Percentiles rank a stretch among this genome's conserved stretches.
Evolutionary conservation across 2,113 vertebrate species (phyloP).

Genomic region (Zosterops borbonicus): DNA sequence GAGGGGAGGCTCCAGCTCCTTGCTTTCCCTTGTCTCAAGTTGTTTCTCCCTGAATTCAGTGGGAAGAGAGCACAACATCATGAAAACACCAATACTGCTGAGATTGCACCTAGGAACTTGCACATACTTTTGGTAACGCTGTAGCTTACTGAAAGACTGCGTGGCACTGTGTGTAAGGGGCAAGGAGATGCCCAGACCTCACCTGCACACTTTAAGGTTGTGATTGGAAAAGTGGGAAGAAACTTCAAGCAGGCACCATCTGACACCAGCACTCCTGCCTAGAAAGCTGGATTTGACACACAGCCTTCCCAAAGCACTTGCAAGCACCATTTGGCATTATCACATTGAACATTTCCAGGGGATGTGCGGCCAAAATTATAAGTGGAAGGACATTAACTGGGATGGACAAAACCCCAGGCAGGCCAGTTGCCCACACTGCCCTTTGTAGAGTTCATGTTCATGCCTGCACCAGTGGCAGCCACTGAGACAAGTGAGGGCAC

Average conservation of each 20-base stretch:
- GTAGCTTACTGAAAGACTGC: neutral
- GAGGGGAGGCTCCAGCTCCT: neutral
- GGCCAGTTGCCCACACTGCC: neutral
- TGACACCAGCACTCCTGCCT: neutral
- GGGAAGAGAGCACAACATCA: neutral
- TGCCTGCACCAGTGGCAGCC: neutral
- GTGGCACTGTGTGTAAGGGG: neutral
- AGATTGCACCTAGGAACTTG: neutral
- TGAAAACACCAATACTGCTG: neutral
- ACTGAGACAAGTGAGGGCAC: neutral
- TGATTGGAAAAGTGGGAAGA: neutral
- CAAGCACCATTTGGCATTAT: neutral
- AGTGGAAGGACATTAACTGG: neutral
- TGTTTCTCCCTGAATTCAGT: accelerated
- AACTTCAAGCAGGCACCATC: neutral
- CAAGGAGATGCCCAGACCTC: neutral
- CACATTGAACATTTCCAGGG: neutral
- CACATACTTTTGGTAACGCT: neutral
- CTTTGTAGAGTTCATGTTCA: neutral
- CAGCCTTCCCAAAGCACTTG: neutral
- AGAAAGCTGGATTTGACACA: neutral
- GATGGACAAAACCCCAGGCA: neutral
- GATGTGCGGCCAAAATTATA: neutral
- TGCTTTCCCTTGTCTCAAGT: neutral
- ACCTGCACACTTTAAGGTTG: neutral